These are phyloP conservation scores for Lemur catta DNA, from an alignment of 2,797 vertebrate genomes.

Conservation along the genomic window DNA sequence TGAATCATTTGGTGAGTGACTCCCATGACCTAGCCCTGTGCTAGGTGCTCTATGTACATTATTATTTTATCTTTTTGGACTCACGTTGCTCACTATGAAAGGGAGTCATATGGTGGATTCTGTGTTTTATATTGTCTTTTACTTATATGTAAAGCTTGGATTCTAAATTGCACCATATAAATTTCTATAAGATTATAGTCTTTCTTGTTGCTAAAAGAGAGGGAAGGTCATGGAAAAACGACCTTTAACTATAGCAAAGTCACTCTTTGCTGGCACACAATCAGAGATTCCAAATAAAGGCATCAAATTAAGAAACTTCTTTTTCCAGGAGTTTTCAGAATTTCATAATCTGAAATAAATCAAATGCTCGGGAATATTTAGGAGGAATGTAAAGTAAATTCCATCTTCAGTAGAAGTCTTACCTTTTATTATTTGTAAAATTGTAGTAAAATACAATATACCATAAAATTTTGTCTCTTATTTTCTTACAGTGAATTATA, in stretches of 20 bases:
- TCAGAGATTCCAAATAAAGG: neutral
- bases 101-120: neutral
- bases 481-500: constrained; percentile 19
- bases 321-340: neutral
- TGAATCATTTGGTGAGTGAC: neutral
- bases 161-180: neutral
- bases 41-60: neutral
- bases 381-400: neutral
- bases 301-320: neutral
- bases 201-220: neutral
- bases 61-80: neutral
- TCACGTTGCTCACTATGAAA: neutral
- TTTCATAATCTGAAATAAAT: neutral
- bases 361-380: neutral
- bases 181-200: neutral
- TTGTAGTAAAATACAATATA: neutral
- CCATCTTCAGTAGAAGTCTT: neutral
- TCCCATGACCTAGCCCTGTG: neutral
- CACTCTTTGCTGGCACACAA: neutral
- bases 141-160: neutral
- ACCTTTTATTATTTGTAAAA: neutral
- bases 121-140: neutral
- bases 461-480: neutral
- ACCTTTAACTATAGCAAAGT: neutral
- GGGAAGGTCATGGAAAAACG: neutral